Evolutionary conservation across 1,140 invertebrate genomes (phyloP), one percentile per base, ranked within the genome.

Genomic region (Zaprionus tsacasi): DNA sequence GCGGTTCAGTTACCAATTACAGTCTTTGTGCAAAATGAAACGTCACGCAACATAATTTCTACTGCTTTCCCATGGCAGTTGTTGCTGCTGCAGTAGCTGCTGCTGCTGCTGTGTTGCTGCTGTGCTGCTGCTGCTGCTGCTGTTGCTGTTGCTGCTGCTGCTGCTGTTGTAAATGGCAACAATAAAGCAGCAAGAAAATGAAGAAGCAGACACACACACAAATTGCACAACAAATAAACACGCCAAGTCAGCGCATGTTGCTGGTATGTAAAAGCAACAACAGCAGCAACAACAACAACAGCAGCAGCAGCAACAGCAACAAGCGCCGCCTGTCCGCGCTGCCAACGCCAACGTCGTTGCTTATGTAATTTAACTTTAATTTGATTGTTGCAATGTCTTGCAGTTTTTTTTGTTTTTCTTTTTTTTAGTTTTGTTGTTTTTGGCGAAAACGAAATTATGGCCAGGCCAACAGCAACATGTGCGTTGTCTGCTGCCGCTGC

Each of bases 11-110:
- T 52, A 48, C 65, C 85, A 88, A 89, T 88, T 88, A 88, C 85
- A 85, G 85, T 68, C 69, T 89, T 81, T 89, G 85, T 89, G 85
- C 85, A 79, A 88, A 88, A 85, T 89, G 85, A 89, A 88, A 85
- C 81, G 85, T 88, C 85, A 88, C 85, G 85, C 85, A 85, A 89
- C 85, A 88, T 89, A 89, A 88, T 88, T 88, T 88, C 85, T 89
- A 88, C 71, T 66, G 81, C 85, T 88, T 85, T 88, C 85, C 81
- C 83, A 67, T 68, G 63, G 65, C 60, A 45, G 65, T 55, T 73
- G 70, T 0, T 73, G 48, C 54, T 43, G 58, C 6, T 25, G n/a
- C 13, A 27, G 50, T 10, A 30, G 56, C 35, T 58, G 68, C 25
- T 48, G 15, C 6, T 15, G 8, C 30, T 52, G 50, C 12, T 36